Evolutionary conservation across 2,797 vertebrate species (phyloP), one percentile per base, ranked within the genome.

Genomic region (Botia kubotai): DNA sequence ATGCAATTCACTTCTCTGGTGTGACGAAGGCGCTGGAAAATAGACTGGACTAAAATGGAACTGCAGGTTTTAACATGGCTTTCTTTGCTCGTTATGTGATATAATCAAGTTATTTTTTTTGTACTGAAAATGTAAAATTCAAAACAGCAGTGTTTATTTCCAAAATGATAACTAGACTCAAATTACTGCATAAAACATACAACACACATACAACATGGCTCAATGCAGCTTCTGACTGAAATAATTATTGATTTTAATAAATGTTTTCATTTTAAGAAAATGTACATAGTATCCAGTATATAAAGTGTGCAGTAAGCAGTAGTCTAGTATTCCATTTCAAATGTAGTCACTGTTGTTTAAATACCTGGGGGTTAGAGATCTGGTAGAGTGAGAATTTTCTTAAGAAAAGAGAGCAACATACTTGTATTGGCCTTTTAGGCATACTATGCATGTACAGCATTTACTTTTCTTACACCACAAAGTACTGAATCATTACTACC

Each of bases 321-420:
- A 29, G 13, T 14, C 13, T 62, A 39, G 50, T 46, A 60, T 68
- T 68, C n/a, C 36, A 68, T 68, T 67, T 5, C 10, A 2, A 76
- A 7, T n/a, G 39, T 3, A 70, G 39, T 10, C 16, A 46, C 43
- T 46, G 43, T 2, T 58, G 6, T 11, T 52, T 13, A 21, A 71
- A 63, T 79, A 79, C 77, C 67, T 79, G 55, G 76, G 26, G 76
- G 26, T 71, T 60, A 71, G 65, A 72, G 2, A 19, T 71, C 23
- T 60, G n/a, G 58, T 79, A 63, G 3, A 72, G 58, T 10, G 68
- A 71, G 29, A 79, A 52, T 69, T 17, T 70, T 78, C 39, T 36
- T 79, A 17, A 48, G 23, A 12, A 43, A 60, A 52, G 53, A 67
- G 62, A 52, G 26, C n/a, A 52, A 52, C n/a, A 52, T 12, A 50